phyloP scores from a whole-genome alignment of 1,140 invertebrate species.

The Drosophila elegans region DNA sequence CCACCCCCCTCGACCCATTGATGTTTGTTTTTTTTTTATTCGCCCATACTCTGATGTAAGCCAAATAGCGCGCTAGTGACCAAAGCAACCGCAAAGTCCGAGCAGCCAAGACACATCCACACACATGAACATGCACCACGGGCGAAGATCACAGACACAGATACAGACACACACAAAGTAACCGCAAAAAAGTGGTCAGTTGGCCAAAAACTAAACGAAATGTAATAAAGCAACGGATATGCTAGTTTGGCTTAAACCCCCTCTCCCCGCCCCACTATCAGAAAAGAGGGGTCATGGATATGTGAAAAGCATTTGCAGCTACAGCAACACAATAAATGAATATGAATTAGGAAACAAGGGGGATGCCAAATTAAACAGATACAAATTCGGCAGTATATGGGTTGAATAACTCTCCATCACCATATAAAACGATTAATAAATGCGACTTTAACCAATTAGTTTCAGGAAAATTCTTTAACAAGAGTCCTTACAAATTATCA shows the following conservation, averaged over 20 bases:
- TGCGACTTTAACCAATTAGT: not conserved
- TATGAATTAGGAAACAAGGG: slow-evolving; percentile 72
- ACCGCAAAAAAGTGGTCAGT: slow-evolving; percentile 82
- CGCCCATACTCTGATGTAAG: slow-evolving; percentile 45
- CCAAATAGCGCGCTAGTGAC: slow-evolving; percentile 73
- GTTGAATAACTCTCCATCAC: slow-evolving; percentile 16
- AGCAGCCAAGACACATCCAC: slow-evolving; percentile 60
- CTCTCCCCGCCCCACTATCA: slow-evolving; percentile 3
- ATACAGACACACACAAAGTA: slow-evolving; percentile 65
- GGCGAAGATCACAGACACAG: slow-evolving; percentile 15
- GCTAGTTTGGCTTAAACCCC: slow-evolving; percentile 63
- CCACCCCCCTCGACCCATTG: not conserved
- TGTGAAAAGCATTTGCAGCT: slow-evolving; percentile 17
- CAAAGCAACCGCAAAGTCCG: slow-evolving; percentile 74
- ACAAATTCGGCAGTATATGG: slow-evolving; percentile 16
- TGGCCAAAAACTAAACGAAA: slow-evolving; percentile 83
- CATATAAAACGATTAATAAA: not conserved
- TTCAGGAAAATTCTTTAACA: not conserved
- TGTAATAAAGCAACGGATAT: slow-evolving; percentile 83
- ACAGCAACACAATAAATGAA: slow-evolving; percentile 76
- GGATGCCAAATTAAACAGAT: slow-evolving; percentile 8
- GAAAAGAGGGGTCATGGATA: not conserved
- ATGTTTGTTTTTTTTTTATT: slow-evolving; percentile 23
- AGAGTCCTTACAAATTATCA: not conserved
- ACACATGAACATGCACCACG: slow-evolving; percentile 17